phyloP scores from a whole-genome alignment of 2,888 invertebrate genomes.

The Neoitamus cyanurus region DNA sequence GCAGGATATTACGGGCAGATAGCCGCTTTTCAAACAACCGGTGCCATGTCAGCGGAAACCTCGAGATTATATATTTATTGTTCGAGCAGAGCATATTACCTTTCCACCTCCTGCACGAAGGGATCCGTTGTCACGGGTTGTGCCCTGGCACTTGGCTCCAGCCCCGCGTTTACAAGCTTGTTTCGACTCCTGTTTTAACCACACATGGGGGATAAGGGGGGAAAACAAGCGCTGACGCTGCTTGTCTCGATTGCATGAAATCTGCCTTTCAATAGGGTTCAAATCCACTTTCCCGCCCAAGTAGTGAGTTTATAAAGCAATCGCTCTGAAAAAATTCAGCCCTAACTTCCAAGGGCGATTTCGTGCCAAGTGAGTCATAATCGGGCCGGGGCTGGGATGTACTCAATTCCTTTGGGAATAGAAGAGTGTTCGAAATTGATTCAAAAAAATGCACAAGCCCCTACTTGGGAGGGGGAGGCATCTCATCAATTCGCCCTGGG shows the following conservation, averaged over 20 bases:
- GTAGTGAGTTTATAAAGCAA: background rate
- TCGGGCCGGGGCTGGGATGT: background rate
- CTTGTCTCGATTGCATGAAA: constrained; percentile 1
- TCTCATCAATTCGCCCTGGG: background rate
- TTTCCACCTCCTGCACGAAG: background rate
- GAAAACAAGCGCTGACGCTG: background rate
- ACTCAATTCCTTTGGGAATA: background rate
- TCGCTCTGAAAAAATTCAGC: background rate
- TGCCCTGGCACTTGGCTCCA: background rate
- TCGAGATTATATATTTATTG: background rate
- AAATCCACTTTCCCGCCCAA: background rate
- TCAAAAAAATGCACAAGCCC: background rate
- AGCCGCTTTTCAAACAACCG: background rate
- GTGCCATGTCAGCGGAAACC: background rate
- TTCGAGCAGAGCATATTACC: background rate
- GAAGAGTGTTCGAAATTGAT: background rate
- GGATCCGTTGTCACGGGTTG: background rate
- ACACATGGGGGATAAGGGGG: background rate
- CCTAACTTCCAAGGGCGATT: background rate
- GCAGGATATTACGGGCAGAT: background rate
- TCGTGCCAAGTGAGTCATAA: background rate
- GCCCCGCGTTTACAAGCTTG: background rate
- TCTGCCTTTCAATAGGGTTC: background rate
- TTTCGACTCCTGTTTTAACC: background rate
- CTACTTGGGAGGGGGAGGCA: background rate